Evolutionary conservation across 1,140 invertebrate species (phyloP).

Genomic region (Apis cerana): DNA sequence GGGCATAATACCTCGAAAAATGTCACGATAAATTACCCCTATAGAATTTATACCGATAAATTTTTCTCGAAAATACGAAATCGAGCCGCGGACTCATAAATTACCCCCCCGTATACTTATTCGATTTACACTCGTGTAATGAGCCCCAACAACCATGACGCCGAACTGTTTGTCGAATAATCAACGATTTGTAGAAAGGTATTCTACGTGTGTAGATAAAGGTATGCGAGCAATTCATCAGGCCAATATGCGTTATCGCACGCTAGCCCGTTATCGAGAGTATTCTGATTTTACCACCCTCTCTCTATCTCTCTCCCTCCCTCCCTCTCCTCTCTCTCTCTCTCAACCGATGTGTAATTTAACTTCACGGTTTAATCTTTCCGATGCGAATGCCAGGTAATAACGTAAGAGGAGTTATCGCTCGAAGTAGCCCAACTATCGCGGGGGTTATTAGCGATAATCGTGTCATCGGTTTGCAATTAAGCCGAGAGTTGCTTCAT

Average conservation of each 20-base stretch:
- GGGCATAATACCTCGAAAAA: too few relatives aligned
- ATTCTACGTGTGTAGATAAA: conserved; percentile 12
- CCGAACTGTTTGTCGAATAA: conserved; percentile 37
- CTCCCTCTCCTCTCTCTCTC: not conserved
- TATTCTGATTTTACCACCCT: conserved; percentile 11
- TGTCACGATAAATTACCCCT: too few relatives aligned
- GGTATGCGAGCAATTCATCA: conserved; percentile 36
- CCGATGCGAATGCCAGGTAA: conserved; percentile 9
- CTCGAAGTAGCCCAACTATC: conserved; percentile 4
- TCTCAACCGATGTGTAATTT: conserved; percentile 14
- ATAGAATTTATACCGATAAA: too few relatives aligned
- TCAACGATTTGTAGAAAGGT: conserved; percentile 44
- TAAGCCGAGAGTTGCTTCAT: not conserved
- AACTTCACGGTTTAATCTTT: conserved; percentile 33
- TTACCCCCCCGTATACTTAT: conserved; percentile 9
- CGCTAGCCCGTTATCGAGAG: conserved; percentile 30
- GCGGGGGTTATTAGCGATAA: not conserved
- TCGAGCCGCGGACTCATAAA: conserved; percentile 16
- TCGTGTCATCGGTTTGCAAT: conserved; percentile 11
- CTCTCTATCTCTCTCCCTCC: not conserved
- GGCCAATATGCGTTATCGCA: conserved; percentile 34
- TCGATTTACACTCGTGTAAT: conserved; percentile 28
- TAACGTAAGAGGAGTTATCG: conserved; percentile 6
- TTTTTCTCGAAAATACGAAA: not conserved
- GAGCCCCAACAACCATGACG: not conserved